Conservation (phyloP, 2,113 vertebrate species). For the Daboia siamensis region DNA sequence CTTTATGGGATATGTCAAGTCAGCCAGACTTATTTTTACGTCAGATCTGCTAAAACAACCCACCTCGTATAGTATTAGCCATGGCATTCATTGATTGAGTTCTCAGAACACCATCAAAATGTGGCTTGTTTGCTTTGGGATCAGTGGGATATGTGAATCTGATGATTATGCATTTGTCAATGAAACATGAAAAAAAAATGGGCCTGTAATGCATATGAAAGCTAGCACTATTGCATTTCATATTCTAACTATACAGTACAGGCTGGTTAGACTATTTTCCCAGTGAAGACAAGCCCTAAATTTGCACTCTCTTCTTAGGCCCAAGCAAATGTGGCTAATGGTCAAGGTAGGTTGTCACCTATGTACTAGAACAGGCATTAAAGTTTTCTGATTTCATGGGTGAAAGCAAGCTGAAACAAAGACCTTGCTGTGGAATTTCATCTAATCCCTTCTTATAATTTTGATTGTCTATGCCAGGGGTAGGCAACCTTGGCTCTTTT, state of each 20-base stretch:
- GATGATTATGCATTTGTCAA: background rate
- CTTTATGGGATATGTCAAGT: background rate
- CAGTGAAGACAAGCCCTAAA: background rate
- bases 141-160: background rate
- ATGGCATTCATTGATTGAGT: background rate
- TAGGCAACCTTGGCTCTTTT: too few relatives aligned
- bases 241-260: background rate
- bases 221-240: background rate
- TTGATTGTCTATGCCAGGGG: background rate
- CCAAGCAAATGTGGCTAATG: background rate
- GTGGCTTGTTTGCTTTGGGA: background rate
- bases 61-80: background rate
- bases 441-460: background rate
- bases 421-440: background rate
- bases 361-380: background rate
- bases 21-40: background rate
- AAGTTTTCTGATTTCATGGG: too few relatives aligned
- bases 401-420: background rate
- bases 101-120: background rate
- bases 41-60: background rate
- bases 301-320: background rate
- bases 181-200: background rate
- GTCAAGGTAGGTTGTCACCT: background rate
- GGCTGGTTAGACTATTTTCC: background rate
- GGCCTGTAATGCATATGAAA: background rate